Conservation (phyloP, 2,797 vertebrate species). For the Cossypha dichroa region DNA sequence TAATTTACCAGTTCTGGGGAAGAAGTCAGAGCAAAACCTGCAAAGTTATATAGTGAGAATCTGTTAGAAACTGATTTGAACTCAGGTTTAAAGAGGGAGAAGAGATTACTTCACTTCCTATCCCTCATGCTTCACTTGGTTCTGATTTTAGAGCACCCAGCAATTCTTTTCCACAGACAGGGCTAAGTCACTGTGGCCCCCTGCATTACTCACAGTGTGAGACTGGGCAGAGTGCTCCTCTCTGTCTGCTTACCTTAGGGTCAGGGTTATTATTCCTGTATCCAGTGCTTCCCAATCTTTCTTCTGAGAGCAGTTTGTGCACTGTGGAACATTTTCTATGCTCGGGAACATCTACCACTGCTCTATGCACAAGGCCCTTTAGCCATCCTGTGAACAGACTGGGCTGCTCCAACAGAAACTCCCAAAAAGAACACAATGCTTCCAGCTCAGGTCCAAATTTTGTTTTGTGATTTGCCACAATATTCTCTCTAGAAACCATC, state of each 20-base stretch:
- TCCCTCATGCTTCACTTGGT: neutral
- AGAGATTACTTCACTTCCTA: neutral
- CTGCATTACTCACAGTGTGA: rapidly evolving
- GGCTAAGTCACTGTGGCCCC: neutral
- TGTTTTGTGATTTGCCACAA: neutral
- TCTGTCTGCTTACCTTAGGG: neutral
- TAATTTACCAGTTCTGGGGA: neutral
- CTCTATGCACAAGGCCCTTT: neutral
- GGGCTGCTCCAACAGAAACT: neutral
- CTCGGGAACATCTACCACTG: neutral
- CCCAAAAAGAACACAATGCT: rapidly evolving
- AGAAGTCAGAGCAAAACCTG: neutral
- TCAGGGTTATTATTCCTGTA: neutral
- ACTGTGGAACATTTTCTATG: neutral
- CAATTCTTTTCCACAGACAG: neutral
- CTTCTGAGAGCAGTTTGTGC: too few relatives aligned
- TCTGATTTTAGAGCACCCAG: neutral
- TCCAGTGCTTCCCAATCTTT: neutral
- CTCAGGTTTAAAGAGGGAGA: rapidly evolving
- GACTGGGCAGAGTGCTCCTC: neutral
- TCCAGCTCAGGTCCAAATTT: neutral
- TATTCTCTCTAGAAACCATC: neutral
- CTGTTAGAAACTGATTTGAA: neutral
- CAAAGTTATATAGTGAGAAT: neutral
- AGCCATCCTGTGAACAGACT: neutral